Conservation (phyloP, 1,140 invertebrate genomes). For the Pomacea maculata region DNA sequence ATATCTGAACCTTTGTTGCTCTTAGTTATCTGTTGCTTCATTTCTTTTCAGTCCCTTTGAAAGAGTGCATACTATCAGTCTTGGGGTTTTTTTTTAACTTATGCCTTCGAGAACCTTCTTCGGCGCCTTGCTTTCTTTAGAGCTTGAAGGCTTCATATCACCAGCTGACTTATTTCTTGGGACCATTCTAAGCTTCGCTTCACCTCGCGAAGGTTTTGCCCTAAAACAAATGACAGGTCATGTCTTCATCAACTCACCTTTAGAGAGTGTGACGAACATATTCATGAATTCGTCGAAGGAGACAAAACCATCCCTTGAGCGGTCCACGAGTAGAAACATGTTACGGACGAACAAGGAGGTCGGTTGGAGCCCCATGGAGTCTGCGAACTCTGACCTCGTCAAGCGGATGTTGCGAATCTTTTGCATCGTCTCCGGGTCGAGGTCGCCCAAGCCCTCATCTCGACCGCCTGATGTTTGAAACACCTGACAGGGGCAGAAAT, state of each 20-base stretch:
- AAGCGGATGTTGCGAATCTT: conserved; percentile 48
- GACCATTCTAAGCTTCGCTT: too few relatives aligned
- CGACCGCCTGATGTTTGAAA: background rate
- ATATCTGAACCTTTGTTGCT: too few relatives aligned
- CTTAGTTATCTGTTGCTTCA: too few relatives aligned
- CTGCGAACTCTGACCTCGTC: conserved; percentile 86
- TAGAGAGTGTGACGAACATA: conserved; percentile 84
- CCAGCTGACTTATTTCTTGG: too few relatives aligned
- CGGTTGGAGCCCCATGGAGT: conserved; percentile 95
- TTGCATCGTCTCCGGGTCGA: conserved; percentile 32
- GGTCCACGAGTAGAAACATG: conserved; percentile 99
- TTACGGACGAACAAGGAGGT: conserved; percentile 98
- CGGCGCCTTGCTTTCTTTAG: too few relatives aligned
- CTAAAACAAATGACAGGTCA: background rate
- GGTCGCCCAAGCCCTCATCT: conserved; percentile 9
- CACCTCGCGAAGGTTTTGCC: background rate
- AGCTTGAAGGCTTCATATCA: too few relatives aligned
- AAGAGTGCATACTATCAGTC: too few relatives aligned
- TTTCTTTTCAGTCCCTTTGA: too few relatives aligned
- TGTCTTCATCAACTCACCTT: conserved; percentile 55
- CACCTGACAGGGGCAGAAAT: background rate
- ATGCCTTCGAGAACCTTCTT: too few relatives aligned
- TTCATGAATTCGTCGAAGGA: conserved; percentile 98
- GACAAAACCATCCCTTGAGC: conserved; percentile 92
- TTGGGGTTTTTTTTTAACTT: too few relatives aligned